phyloP scores from a whole-genome alignment of 2,888 invertebrate genomes.

The Stramonita haemastoma region DNA sequence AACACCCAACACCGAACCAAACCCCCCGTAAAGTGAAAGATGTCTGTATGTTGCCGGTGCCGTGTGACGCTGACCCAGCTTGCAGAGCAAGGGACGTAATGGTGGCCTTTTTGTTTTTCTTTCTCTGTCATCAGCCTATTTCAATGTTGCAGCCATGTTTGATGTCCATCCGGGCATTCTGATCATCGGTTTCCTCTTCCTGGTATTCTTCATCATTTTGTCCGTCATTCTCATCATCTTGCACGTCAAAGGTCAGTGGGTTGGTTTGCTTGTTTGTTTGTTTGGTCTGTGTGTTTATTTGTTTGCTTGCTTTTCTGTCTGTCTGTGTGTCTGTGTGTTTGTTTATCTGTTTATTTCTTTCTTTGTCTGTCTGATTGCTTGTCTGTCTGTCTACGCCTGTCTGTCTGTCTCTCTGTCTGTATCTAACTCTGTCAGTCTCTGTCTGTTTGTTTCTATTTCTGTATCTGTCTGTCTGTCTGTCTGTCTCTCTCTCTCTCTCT shows the following conservation, averaged over 20 bases:
- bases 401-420: background rate
- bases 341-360: no score
- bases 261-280: no score
- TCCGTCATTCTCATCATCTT: conserved; percentile 30
- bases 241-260: conserved; percentile 15
- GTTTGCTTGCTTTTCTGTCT: background rate
- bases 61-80: no score
- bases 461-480: background rate
- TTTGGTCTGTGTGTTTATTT: background rate
- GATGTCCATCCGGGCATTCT: conserved; percentile 34
- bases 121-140: background rate
- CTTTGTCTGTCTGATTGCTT: no score
- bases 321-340: no score
- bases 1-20: no score
- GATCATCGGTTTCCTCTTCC: conserved; percentile 23
- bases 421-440: background rate
- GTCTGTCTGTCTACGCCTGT: background rate
- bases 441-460: background rate
- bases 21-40: no score
- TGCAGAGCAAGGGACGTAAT: no score
- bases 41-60: no score
- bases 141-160: background rate
- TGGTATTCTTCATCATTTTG: conserved; percentile 35
- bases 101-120: no score
- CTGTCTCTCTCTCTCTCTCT: background rate